Conservation (phyloP, 1,140 invertebrate species). For the Brachionus rotundiformis region DNA sequence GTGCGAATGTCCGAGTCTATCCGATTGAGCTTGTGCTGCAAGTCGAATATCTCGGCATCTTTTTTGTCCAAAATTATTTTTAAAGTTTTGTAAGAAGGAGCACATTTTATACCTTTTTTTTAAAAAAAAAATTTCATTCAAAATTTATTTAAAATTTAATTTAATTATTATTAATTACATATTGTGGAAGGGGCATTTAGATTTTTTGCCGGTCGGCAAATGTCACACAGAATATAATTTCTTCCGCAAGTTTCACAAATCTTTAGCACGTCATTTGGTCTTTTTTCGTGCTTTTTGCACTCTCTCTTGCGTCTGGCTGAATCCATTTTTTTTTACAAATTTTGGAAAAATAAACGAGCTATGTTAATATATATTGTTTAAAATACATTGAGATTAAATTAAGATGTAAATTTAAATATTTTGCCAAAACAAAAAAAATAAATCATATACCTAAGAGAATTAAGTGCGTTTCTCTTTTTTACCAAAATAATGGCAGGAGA, state of each 20-base stretch:
- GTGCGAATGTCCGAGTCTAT: background rate
- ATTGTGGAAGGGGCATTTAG: slow-evolving; percentile 21
- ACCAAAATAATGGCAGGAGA: background rate
- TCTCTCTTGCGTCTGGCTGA: slow-evolving; percentile 9
- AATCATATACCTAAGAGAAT: slow-evolving; percentile 21
- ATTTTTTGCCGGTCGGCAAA: slow-evolving; percentile 26
- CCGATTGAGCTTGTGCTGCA: background rate
- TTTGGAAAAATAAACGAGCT: background rate
- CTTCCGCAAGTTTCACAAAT: slow-evolving; percentile 35
- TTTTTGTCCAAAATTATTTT: slow-evolving; percentile 43
- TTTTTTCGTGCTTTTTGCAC: slow-evolving; percentile 43
- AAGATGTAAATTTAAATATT: background rate
- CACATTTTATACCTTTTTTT: slow-evolving; percentile 20
- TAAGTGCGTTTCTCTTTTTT: background rate
- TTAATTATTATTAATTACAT: slow-evolving; percentile 31
- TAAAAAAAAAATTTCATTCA: background rate
- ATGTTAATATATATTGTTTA: slow-evolving; percentile 1
- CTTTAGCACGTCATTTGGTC: background rate
- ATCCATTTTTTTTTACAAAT: slow-evolving; percentile 20
- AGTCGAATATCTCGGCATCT: slow-evolving; percentile 34
- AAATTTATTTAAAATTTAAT: background rate
- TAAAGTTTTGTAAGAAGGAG: slow-evolving; percentile 32
- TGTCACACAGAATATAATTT: slow-evolving; percentile 13
- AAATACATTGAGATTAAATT: slow-evolving; percentile 2
- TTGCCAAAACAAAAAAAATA: background rate